phyloP scores from a whole-genome alignment of 2,888 invertebrate genomes.

The Asteroscopus sphinx region DNA sequence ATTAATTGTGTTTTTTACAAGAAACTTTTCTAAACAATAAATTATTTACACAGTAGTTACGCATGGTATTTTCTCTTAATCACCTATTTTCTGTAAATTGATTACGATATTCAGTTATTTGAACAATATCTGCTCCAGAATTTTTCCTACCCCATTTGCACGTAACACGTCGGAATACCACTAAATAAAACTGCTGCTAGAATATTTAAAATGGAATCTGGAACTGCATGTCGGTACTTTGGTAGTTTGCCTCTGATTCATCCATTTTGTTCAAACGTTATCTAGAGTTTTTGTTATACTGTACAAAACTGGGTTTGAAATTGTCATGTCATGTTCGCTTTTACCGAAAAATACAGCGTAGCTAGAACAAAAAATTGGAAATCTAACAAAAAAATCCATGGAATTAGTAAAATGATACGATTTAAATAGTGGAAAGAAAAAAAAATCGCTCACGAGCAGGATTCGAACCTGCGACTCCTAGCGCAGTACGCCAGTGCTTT shows the following conservation, averaged over 20 bases:
- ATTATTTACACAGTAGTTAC: too few relatives aligned
- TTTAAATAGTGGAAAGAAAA: too few relatives aligned
- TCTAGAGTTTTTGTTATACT: slow-evolving; percentile 18
- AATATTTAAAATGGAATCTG: slow-evolving; percentile 24
- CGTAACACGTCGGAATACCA: slow-evolving; percentile 19
- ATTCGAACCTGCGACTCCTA: too few relatives aligned
- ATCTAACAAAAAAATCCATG: too few relatives aligned
- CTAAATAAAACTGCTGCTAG: slow-evolving; percentile 17
- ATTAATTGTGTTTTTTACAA: too few relatives aligned
- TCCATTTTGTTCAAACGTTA: slow-evolving; percentile 25
- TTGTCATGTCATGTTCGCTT: slow-evolving; percentile 1
- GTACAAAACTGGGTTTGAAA: slow-evolving; percentile 5
- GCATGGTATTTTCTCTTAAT: too few relatives aligned
- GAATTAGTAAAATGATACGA: too few relatives aligned
- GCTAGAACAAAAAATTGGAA: neutral
- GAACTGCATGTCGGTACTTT: slow-evolving; percentile 6
- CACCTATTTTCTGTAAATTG: too few relatives aligned
- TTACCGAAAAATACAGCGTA: slow-evolving; percentile 3
- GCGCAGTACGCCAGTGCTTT: too few relatives aligned
- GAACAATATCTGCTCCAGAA: neutral
- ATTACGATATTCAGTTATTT: too few relatives aligned
- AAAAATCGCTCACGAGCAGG: too few relatives aligned
- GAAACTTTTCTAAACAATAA: too few relatives aligned
- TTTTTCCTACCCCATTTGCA: neutral
- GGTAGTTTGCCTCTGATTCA: neutral